These are phyloP conservation scores for Rhimphoctona megacephalus DNA, from an alignment of 2,888 invertebrate species.

Conservation along the genomic window DNA sequence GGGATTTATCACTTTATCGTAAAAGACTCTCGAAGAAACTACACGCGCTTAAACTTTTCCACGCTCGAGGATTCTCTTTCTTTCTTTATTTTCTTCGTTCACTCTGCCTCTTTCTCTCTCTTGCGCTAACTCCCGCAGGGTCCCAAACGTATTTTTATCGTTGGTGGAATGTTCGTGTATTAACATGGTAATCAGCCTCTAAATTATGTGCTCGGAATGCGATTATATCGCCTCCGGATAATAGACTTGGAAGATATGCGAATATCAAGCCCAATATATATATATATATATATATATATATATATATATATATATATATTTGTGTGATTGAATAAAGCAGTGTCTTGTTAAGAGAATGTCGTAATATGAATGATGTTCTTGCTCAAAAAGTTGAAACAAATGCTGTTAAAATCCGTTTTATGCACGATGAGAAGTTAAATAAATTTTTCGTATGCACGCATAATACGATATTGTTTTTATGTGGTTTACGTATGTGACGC, in stretches of 20 bases:
- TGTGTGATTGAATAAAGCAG: background rate
- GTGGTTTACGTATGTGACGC: background rate
- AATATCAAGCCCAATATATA: background rate
- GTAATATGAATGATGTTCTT: constrained; percentile 22
- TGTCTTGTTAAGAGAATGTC: constrained; percentile 21
- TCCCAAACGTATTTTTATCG: constrained; percentile 30
- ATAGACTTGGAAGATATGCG: constrained; percentile 33
- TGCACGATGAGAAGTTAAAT: constrained; percentile 9
- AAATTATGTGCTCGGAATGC: constrained; percentile 55
- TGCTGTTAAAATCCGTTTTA: constrained; percentile 2
- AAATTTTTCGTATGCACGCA: background rate
- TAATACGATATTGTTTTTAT: background rate
- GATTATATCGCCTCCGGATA: constrained; percentile 60
- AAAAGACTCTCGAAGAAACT: background rate
- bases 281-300: too few species aligned
- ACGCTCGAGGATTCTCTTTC: constrained; percentile 5
- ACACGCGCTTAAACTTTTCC: constrained; percentile 36
- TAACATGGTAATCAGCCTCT: constrained; percentile 58
- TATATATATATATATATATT: background rate
- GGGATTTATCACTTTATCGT: constrained; percentile 46
- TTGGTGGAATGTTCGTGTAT: constrained; percentile 39
- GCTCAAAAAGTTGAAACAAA: constrained; percentile 19
- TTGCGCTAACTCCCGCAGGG: constrained; percentile 30
- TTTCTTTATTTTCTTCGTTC: background rate
- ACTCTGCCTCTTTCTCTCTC: background rate